These are phyloP conservation scores for Macrophya annulata DNA, from an alignment of 2,888 invertebrate genomes.

Conservation along the genomic window DNA sequence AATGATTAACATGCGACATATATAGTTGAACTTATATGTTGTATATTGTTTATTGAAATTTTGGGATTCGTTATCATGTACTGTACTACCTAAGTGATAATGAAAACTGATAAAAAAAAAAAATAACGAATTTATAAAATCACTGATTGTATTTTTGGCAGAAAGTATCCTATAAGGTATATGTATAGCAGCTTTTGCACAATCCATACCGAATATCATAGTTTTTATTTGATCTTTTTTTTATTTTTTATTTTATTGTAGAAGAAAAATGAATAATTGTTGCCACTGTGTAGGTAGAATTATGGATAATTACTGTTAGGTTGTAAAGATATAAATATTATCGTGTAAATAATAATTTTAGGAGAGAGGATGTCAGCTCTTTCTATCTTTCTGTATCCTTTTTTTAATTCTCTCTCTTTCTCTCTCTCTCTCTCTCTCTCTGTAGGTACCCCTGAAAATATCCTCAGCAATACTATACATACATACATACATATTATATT, in stretches of 20 bases:
- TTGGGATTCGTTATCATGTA: not conserved
- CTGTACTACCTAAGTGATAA: not conserved
- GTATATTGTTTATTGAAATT: not conserved
- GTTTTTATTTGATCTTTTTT: not conserved
- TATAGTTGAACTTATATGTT: not conserved
- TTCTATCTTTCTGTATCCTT: not conserved
- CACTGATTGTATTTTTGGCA: not conserved
- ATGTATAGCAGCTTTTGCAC: not conserved
- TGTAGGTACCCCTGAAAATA: constrained; percentile 23
- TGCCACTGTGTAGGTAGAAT: constrained; percentile 17
- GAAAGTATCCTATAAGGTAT: not conserved
- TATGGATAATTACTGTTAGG: constrained; percentile 8
- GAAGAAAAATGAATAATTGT: constrained; percentile 7
- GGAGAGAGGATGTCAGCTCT: not conserved
- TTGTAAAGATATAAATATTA: constrained; percentile 13
- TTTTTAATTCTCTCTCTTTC: not conserved
- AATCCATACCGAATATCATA: not conserved
- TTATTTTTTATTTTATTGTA: not conserved
- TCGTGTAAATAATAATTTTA: not conserved
- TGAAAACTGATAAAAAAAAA: not conserved
- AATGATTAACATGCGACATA: not conserved
- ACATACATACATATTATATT: constrained; percentile 1
- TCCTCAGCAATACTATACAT: constrained; percentile 30
- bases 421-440: not conserved
- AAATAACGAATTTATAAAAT: not conserved